Evolutionary conservation across 1,140 invertebrate genomes (phyloP).

Genomic region (Mya arenaria): DNA sequence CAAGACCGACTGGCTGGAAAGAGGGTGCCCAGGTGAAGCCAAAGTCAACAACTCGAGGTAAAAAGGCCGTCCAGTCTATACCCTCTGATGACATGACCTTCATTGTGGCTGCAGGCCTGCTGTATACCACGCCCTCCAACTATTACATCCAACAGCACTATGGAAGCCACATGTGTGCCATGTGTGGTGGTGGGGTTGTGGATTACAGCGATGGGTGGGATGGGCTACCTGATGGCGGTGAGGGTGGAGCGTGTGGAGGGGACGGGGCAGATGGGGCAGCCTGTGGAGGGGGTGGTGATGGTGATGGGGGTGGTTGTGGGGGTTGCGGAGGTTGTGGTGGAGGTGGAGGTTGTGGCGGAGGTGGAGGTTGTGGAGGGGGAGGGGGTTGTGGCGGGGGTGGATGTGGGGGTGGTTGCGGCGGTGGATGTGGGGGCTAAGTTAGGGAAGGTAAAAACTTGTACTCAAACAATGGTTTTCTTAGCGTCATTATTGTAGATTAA

Average conservation of each 20-base stretch:
- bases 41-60: not conserved
- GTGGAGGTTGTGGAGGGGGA: slow-evolving; percentile 29
- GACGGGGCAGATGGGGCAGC: not conserved
- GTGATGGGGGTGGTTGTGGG: not conserved
- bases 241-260: not conserved
- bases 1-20: slow-evolving; percentile 52
- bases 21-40: slow-evolving; percentile 48
- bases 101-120: slow-evolving; percentile 68
- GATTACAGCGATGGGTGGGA: not conserved
- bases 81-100: slow-evolving; percentile 70
- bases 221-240: not conserved
- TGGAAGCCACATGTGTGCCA: slow-evolving; percentile 39
- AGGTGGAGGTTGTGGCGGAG: slow-evolving; percentile 2
- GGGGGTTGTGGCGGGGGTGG: not conserved
- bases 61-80: slow-evolving; percentile 31
- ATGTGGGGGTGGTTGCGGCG: slow-evolving; percentile 10
- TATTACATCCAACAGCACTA: slow-evolving; percentile 55
- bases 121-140: slow-evolving; percentile 70
- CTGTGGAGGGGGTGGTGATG: not conserved
- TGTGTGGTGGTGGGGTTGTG: slow-evolving; percentile 11
- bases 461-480: too few relatives aligned
- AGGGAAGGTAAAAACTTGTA: not conserved
- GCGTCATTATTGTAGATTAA: too few relatives aligned
- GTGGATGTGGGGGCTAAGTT: not conserved
- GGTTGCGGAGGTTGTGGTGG: not conserved